A percentile compares a stretch with the other conserved stretches of the same genome.
Conservation (phyloP, 2,113 vertebrate genomes). For the Sceloporus undulatus region DNA sequence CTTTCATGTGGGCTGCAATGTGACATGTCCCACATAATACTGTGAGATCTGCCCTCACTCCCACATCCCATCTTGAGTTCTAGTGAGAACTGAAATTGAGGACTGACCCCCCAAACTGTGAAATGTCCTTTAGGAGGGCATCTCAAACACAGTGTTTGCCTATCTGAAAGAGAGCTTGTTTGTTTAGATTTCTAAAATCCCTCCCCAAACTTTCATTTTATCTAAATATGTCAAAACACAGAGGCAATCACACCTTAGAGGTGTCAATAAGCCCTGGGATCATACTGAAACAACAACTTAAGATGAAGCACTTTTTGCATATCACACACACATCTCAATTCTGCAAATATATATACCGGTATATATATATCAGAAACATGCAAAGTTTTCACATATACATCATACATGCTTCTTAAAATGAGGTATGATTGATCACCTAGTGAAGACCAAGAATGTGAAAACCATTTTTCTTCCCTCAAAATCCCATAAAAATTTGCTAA, state of each 20-base stretch:
- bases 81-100: neutral
- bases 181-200: neutral
- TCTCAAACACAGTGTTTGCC: neutral
- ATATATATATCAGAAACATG: too few relatives aligned
- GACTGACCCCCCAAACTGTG: neutral
- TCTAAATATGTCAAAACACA: neutral
- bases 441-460: too few relatives aligned
- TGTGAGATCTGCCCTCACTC: neutral
- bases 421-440: neutral
- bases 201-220: neutral
- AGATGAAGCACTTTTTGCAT: neutral
- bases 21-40: neutral
- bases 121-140: neutral
- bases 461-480: neutral
- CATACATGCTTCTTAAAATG: neutral
- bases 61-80: neutral
- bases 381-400: neutral
- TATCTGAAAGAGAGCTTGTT: neutral
- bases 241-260: neutral
- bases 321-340: neutral
- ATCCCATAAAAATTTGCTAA: neutral
- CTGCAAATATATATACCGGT: neutral
- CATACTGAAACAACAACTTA: neutral
- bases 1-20: neutral
- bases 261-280: neutral